Evolutionary conservation across 1,140 invertebrate species (phyloP).

Genomic region (Apis laboriosa): DNA sequence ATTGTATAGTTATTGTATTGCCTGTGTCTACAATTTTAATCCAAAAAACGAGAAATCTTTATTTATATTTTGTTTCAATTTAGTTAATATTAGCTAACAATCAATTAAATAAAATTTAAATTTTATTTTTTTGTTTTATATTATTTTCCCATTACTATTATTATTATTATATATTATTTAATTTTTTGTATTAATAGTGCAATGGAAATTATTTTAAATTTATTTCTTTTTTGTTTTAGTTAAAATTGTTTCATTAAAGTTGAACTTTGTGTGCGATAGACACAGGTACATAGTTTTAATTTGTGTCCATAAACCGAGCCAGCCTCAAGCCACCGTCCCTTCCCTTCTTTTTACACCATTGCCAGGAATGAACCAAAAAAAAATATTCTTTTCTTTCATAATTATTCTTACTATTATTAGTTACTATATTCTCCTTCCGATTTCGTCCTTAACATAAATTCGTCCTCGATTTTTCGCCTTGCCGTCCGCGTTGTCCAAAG

Average conservation of each 20-base stretch:
- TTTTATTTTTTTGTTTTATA: background rate
- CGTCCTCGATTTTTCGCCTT: conserved; percentile 61
- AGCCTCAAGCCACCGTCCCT: conserved; percentile 77
- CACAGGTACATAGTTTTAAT: conserved; percentile 65
- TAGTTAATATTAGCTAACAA: conserved; percentile 18
- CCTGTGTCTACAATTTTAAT: conserved; percentile 61
- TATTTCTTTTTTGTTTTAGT: background rate
- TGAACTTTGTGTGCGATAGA: conserved; percentile 43
- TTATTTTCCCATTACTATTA: conserved; percentile 21
- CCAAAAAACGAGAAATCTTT: background rate
- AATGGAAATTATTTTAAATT: background rate
- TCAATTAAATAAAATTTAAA: conserved; percentile 34
- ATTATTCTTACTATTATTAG: conserved; percentile 49
- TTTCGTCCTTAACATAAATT: conserved; percentile 52
- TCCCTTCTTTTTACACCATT: conserved; percentile 61
- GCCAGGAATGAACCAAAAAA: conserved; percentile 54
- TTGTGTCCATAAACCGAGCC: conserved; percentile 78
- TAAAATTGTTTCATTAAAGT: background rate
- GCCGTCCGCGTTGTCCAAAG: conserved; percentile 65
- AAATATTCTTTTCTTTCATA: conserved; percentile 54
- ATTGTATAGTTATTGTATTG: conserved; percentile 62
- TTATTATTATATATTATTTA: background rate
- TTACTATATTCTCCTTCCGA: conserved; percentile 30
- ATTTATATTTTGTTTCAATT: conserved; percentile 4
- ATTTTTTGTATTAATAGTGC: background rate